Conservation (phyloP, 2,888 invertebrate genomes). For the Tortricodes alternella region DNA sequence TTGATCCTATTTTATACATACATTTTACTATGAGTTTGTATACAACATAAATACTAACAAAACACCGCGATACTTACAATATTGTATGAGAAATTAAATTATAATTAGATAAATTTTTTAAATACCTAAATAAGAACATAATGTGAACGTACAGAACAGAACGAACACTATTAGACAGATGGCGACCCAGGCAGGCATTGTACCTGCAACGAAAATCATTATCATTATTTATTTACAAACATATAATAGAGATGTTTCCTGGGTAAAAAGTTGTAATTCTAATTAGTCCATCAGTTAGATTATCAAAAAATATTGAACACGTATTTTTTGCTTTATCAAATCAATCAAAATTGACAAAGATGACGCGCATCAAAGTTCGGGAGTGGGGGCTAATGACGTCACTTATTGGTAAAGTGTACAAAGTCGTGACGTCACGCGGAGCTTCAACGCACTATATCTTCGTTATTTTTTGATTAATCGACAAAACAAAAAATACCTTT, state of each 20-base stretch:
- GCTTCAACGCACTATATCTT: too few species aligned
- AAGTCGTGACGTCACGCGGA: too few species aligned
- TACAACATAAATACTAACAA: slow-evolving; percentile 47
- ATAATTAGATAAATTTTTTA: slow-evolving; percentile 53
- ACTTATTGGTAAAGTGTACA: too few species aligned
- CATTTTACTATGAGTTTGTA: slow-evolving; percentile 54
- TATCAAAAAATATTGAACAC: too few species aligned
- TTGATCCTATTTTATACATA: slow-evolving; percentile 73
- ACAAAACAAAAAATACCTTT: not conserved
- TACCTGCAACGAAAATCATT: slow-evolving; percentile 83
- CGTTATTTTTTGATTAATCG: too few species aligned
- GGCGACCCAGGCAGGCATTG: slow-evolving; percentile 92
- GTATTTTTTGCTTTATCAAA: too few species aligned
- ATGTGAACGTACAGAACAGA: slow-evolving; percentile 89
- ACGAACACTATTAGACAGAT: slow-evolving; percentile 88
- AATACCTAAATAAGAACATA: slow-evolving; percentile 93
- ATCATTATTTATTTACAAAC: not conserved
- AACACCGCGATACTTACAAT: slow-evolving; percentile 56
- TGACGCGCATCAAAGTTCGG: too few species aligned
- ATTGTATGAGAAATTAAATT: slow-evolving; percentile 33
- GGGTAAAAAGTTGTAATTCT: too few species aligned
- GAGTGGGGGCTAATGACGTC: too few species aligned
- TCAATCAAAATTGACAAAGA: too few species aligned
- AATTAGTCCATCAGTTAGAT: too few species aligned
- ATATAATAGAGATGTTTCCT: not conserved